A percentile compares a stretch with the other conserved stretches of the same genome.
These are phyloP conservation scores for Tragelaphus imberbis DNA, from an alignment of 2,113 vertebrate species.

Conservation along the genomic window DNA sequence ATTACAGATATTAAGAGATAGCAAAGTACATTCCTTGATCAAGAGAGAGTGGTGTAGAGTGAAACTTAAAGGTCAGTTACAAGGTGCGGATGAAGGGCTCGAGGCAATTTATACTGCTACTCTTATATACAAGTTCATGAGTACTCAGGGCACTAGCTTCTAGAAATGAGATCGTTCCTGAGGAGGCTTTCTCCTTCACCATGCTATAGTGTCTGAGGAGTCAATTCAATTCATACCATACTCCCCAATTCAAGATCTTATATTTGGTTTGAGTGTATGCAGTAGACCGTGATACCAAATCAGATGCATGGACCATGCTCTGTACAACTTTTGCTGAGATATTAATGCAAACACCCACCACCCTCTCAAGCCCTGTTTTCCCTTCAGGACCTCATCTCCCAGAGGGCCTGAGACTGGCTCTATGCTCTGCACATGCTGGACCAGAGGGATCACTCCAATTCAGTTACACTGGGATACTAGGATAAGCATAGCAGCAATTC, in stretches of 20 bases:
- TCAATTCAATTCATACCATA: not conserved
- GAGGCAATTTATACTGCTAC: not conserved
- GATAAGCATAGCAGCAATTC: conserved; percentile 66
- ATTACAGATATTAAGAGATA: not conserved
- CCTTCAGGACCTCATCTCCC: not conserved
- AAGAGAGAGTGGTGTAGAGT: not conserved
- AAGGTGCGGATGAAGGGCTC: not conserved
- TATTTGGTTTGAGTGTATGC: not conserved
- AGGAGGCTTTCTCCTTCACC: not conserved
- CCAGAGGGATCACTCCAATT: conserved; percentile 51
- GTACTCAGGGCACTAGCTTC: not conserved
- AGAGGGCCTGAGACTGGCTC: conserved; percentile 43
- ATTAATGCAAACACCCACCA: not conserved
- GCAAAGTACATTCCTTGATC: not conserved
- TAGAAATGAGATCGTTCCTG: not conserved
- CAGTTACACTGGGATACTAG: conserved; percentile 53
- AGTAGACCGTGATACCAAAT: not conserved
- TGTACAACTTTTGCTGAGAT: not conserved
- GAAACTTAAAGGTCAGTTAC: not conserved
- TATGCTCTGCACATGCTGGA: conserved; percentile 26
- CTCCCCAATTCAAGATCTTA: not conserved
- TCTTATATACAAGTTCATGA: not conserved
- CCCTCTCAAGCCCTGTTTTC: not conserved
- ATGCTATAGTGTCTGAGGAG: not conserved
- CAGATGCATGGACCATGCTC: not conserved